Evolutionary conservation across 2,113 vertebrate species (phyloP).

Genomic region (Ictalurus punctatus): DNA sequence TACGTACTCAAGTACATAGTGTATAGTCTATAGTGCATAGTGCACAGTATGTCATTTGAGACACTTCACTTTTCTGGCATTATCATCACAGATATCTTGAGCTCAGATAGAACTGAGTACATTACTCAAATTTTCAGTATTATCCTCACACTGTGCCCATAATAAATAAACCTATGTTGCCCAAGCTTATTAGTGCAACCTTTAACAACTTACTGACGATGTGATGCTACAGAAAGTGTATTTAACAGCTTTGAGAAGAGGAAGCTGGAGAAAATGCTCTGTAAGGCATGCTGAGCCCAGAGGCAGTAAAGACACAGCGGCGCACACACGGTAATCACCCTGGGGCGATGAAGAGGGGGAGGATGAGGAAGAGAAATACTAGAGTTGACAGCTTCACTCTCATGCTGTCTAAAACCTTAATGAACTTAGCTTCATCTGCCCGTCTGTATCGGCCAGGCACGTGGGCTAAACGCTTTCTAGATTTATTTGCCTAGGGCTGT

Average conservation of each 20-base stretch:
- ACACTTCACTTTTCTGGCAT: not conserved
- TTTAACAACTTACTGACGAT: conserved; percentile 9
- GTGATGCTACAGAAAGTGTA: not conserved
- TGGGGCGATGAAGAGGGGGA: conserved; percentile 4
- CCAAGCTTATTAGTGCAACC: not conserved
- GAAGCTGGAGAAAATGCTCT: not conserved
- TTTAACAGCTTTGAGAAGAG: conserved; percentile 5
- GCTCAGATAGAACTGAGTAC: conserved; percentile 9
- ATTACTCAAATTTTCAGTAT: conserved; percentile 3
- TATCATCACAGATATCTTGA: not conserved
- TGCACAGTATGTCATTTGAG: not conserved
- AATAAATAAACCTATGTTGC: not conserved
- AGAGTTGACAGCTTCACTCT: conserved; percentile 21
- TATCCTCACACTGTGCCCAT: not conserved
- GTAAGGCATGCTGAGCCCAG: not conserved
- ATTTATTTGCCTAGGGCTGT: conserved; percentile 24
- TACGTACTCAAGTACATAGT: not conserved
- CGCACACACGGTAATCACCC: conserved; percentile 1
- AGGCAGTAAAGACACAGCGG: not conserved
- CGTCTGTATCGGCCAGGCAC: not conserved
- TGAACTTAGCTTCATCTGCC: conserved; percentile 12
- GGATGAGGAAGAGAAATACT: not conserved
- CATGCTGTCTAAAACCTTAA: conserved; percentile 31
- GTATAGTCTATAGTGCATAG: not conserved
- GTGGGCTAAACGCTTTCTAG: not conserved